Base-by-base conservation (phyloP, 2,797 vertebrate genomes). In the Amblyopsis hoosieri region DNA sequence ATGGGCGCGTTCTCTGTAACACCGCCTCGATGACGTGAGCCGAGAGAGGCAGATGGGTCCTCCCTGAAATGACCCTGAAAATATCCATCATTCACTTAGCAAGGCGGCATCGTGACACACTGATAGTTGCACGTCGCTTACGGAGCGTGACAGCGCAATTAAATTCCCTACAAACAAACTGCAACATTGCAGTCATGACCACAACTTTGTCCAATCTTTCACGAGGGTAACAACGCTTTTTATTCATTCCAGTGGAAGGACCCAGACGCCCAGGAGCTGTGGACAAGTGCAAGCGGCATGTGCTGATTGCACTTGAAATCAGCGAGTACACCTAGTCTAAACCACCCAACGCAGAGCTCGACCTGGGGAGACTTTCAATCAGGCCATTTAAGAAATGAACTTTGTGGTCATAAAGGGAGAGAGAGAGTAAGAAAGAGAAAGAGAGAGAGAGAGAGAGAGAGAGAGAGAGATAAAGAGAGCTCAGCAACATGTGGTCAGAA, bases 331-430 rank as follows among this genome's bases (percentile, higher is more conserved):
- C 57, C 57, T 45, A 57, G 51, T 70, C 61, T 52, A 46, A 42
- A 66, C 45, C 19, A 50, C 48, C 64, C 57, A 67, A 33, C 31
- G 62, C 31, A 49, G 46, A 42, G 55, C 63, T 29, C 72, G 31
- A 62, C 23, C 53, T 54, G 51, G 49, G 57, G 52, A 60, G 66
- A 37, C 64, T 71, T 75, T 77, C 63, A 71, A 66, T 62, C 53
- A 64, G 45, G 49, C 8, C 11, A 7, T 19, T 58, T 74, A 50
- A 49, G 45, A 53, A 62, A 66, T 31, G 1, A 48, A 14, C 17
- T 12, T 15, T 48, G 64, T 33, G 47, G 59, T 14, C 42, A 56
- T 23, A 12, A 15, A 49, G 11, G 3, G 17, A 53, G 57, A 59
- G 53, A 31, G 55, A 57, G 46, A 7, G 23, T 29, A 4, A 29